Percentiles rank a stretch among this genome's conserved stretches.
Conservation (phyloP, 2,888 invertebrate genomes). For the Abscondita cerata region DNA sequence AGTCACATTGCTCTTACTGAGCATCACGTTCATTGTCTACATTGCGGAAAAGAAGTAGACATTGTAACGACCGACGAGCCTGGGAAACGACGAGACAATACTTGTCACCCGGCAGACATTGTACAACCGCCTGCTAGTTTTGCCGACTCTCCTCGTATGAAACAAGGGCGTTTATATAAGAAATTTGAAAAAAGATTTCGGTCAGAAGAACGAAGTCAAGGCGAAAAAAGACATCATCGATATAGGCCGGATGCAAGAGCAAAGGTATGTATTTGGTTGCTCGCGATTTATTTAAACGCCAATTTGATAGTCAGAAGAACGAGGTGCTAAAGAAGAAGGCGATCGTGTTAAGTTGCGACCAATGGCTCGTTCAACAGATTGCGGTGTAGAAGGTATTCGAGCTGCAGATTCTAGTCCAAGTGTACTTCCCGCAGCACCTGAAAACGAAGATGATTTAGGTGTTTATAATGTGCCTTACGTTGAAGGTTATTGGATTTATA, state of each 20-base stretch:
- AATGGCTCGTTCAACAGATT: slow-evolving; percentile 75
- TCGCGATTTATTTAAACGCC: neutral
- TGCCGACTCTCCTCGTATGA: slow-evolving; percentile 77
- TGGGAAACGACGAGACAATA: slow-evolving; percentile 46
- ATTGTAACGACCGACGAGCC: slow-evolving; percentile 56
- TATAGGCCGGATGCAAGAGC: slow-evolving; percentile 78
- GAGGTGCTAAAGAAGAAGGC: slow-evolving; percentile 71
- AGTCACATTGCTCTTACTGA: slow-evolving; percentile 59
- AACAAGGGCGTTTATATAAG: slow-evolving; percentile 71
- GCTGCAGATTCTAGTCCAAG: slow-evolving; percentile 73
- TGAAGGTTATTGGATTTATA: slow-evolving; percentile 76
- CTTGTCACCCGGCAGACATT: slow-evolving; percentile 64
- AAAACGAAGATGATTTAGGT: slow-evolving; percentile 73
- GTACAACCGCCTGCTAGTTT: slow-evolving; percentile 90
- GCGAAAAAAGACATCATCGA: slow-evolving; percentile 69
- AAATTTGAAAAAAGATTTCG: slow-evolving; percentile 80
- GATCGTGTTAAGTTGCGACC: slow-evolving; percentile 61
- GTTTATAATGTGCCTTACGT: slow-evolving; percentile 79
- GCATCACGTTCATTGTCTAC: slow-evolving; percentile 74
- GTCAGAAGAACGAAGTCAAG: slow-evolving; percentile 74
- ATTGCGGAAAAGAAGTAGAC: slow-evolving; percentile 80
- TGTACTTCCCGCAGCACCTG: slow-evolving; percentile 60
- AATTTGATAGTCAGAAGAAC: slow-evolving; percentile 70
- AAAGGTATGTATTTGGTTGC: slow-evolving; percentile 63
- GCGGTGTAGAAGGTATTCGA: slow-evolving; percentile 70